Evolutionary conservation across 2,888 invertebrate species (phyloP), one percentile per base, ranked within the genome.

Genomic region (Azorinus chamasolen): DNA sequence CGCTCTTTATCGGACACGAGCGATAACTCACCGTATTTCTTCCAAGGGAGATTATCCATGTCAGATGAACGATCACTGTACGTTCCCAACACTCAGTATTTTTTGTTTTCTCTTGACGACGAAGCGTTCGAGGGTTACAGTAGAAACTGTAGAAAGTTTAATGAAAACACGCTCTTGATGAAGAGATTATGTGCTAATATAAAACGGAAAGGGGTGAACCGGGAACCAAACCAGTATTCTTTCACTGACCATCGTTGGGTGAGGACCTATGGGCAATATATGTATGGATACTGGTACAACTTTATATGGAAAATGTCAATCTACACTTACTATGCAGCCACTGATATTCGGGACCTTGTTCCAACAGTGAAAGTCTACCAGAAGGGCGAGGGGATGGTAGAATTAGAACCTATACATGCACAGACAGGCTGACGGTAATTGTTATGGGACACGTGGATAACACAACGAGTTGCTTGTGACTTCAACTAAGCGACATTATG

Each of bases 21-120:
- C 3, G 63, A 63, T 24, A 54, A 43, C 32, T 63, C 68, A 4
- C 68, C 68, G 8, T 69, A 59, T 37, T 46, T 69, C 22, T 20
- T 62, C 48, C 61, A 70, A 48, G 70, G 70, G 39, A 61, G 18
- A 24, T 18, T 61, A 14, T 55, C 62, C 4, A 50, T 55, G 45
- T 27, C 46, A 14, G 55, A 54, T 48, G 62, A 70, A 2, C 41
- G 32, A 22, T 58, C 61, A n/a, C 37, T 70, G 4, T 70, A 70
- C 25, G 48, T 70, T 4, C 46, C 70, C 3, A 70, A 70, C 27
- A 70, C 62, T 12, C 18, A 51, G 43, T 70, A 70, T 41, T 70
- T 70, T 37, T 16, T 63, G 24, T 51, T 51, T 20, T 46, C 45
- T 1, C 16, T 63, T 1, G 63, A 63, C 43, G 53, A 51, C 1